phyloP scores from a whole-genome alignment of 2,888 invertebrate species.

The Tetropium fuscum region DNA sequence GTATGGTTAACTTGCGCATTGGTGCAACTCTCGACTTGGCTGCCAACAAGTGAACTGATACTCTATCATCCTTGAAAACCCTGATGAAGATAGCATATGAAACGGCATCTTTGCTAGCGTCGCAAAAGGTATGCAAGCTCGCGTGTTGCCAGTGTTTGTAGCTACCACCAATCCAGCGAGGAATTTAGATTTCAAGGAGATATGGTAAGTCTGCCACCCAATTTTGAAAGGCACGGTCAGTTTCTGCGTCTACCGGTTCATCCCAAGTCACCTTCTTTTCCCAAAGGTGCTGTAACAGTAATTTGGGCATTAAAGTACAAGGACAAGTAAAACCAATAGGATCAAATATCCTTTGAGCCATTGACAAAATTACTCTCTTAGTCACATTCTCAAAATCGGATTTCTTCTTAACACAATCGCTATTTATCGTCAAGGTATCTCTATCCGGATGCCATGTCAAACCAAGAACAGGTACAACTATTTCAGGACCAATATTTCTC shows the following conservation, averaged over 20 bases:
- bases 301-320: conserved; percentile 29
- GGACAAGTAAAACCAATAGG: conserved; percentile 31
- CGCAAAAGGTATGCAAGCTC: conserved; percentile 31
- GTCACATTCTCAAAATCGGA: conserved; percentile 5
- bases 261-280: conserved; percentile 22
- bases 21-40: conserved; percentile 24
- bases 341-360: conserved; percentile 27
- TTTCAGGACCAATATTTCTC: neutral
- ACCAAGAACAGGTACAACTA: conserved; percentile 1
- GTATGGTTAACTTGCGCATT: conserved; percentile 21
- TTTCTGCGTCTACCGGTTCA: no score
- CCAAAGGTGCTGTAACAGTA: conserved; percentile 29
- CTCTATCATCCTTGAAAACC: conserved; percentile 5
- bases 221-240: neutral
- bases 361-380: conserved; percentile 25
- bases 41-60: conserved; percentile 20
- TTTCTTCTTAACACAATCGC: neutral
- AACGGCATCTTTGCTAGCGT: conserved; percentile 3
- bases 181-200: conserved; percentile 19
- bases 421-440: conserved; percentile 11
- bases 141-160: neutral
- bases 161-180: conserved; percentile 12
- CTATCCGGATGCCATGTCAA: conserved; percentile 7
- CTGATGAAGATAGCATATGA: neutral
- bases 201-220: conserved; percentile 24